Evolutionary conservation across 2,888 invertebrate genomes (phyloP), one percentile per base, ranked within the genome.

Genomic region (Amitus sp.): DNA sequence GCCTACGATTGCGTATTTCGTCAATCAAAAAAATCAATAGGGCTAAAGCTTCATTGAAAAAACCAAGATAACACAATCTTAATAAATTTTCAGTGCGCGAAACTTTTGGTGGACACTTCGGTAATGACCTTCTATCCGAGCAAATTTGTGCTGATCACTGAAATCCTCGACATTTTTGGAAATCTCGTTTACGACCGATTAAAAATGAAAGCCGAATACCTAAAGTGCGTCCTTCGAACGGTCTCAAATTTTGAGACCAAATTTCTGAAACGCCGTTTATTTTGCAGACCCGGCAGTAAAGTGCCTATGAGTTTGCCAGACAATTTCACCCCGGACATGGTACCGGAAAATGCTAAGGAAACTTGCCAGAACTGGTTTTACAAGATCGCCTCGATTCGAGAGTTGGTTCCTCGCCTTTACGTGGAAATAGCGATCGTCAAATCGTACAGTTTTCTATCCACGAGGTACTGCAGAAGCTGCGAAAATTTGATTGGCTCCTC

Each of bases 351-450:
- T 47, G 96, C 96, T 0, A 95, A 94, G 81, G 98, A 98, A 84
- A 98, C 97, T 0, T 97, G 97, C 78, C 89, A 94, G 68, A 99
- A 99, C 85, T 99, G 99, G 99, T 95, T 99, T 84, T 97, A 94
- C 83, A 99, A 99, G 86, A 95, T 98, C 79, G 95, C 98, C 0
- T 98, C 98, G 0, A 97, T 99, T 72, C 86, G 97, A 66, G 98
- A 99, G 83, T 84, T 99, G 5, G 87, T 99, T 43, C 98, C 98
- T 0, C 85, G 95, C 55, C 86, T 99, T 18, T 98, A 96, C 82
- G 92, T 98, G 69, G 98, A 98, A 86, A 91, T 95, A 85, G 92
- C 97, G 7, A 88, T 98, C 66, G 84, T 98, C 51, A 94, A 92
- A 79, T 95, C 95, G 53, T 96, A 96, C 77, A 89, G 89, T 66